Evolutionary conservation across 2,797 vertebrate genomes (phyloP).

Genomic region (Dromococcyx pavoninus): DNA sequence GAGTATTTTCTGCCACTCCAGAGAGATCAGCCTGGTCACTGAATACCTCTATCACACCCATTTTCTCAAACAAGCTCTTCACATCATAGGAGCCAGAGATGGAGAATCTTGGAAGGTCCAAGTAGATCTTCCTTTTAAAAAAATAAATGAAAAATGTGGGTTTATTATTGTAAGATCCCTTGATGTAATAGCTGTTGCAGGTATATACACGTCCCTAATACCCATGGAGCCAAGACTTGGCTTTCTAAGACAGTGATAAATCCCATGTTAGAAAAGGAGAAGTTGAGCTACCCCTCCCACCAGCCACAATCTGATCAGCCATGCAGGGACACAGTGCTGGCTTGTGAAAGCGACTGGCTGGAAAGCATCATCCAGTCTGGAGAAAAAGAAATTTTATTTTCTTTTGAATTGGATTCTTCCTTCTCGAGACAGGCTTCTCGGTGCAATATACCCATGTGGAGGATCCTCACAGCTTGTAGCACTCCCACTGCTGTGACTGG

Average conservation of each 20-base stretch:
- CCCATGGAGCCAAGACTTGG: background rate
- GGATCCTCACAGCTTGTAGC: background rate
- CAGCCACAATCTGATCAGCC: background rate
- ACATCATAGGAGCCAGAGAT: slow-evolving; percentile 57
- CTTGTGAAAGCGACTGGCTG: background rate
- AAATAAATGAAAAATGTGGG: background rate
- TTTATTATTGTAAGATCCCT: background rate
- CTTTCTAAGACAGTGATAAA: background rate
- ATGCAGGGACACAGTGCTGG: background rate
- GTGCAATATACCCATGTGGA: rapidly evolving
- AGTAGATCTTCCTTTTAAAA: slow-evolving; percentile 40
- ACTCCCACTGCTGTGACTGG: background rate
- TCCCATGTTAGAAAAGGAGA: background rate
- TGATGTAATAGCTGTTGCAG: background rate
- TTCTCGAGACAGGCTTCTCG: background rate
- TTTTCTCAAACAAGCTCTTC: slow-evolving; percentile 39
- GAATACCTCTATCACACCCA: slow-evolving; percentile 66
- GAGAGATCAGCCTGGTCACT: slow-evolving; percentile 57
- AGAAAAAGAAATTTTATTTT: background rate
- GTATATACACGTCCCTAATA: background rate
- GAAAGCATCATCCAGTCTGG: background rate
- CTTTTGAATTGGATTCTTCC: background rate
- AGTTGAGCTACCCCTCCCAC: background rate
- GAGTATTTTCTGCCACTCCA: slow-evolving; percentile 7
- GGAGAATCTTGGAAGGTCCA: slow-evolving; percentile 72